Conservation (phyloP, 2,888 invertebrate genomes). For the Patella pellucida region DNA sequence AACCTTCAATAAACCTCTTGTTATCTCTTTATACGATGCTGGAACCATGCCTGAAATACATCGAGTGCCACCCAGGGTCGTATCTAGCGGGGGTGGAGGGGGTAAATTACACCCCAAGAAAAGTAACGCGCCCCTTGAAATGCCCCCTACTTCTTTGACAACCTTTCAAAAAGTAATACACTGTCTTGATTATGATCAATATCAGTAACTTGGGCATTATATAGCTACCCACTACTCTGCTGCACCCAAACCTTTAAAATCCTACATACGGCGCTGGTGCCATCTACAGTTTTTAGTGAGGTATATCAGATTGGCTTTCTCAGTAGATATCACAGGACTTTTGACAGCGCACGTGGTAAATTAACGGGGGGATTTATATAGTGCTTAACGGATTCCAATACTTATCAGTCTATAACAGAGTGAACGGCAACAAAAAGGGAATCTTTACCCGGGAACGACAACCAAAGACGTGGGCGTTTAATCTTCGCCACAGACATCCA, state of each 20-base stretch:
- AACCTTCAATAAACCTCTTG: constrained; percentile 86
- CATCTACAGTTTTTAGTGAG: constrained; percentile 87
- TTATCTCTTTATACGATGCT: constrained; percentile 95
- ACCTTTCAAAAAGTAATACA: no score
- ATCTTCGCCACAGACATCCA: no score
- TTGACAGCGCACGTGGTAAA: constrained; percentile 81
- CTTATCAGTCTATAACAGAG: constrained; percentile 78
- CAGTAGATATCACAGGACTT: constrained; percentile 88
- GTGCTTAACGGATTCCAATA: constrained; percentile 98
- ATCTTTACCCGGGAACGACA: constrained; percentile 90
- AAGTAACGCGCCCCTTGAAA: no score
- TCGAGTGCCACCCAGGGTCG: no score
- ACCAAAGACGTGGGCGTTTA: constrained; percentile 85
- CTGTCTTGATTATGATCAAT: no score
- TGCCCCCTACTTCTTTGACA: no score
- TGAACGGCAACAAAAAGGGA: constrained; percentile 75
- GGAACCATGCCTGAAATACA: constrained; percentile 92
- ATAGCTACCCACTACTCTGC: no score
- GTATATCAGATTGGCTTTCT: constrained; percentile 90
- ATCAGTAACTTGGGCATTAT: no score
- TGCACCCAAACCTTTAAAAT: no score
- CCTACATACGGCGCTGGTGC: no score
- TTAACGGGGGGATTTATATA: constrained; percentile 96
- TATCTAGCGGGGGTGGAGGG: no score
- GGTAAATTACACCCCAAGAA: no score